Base-by-base conservation (phyloP, 2,113 vertebrate species). In the Odocoileus hemionus region DNA sequence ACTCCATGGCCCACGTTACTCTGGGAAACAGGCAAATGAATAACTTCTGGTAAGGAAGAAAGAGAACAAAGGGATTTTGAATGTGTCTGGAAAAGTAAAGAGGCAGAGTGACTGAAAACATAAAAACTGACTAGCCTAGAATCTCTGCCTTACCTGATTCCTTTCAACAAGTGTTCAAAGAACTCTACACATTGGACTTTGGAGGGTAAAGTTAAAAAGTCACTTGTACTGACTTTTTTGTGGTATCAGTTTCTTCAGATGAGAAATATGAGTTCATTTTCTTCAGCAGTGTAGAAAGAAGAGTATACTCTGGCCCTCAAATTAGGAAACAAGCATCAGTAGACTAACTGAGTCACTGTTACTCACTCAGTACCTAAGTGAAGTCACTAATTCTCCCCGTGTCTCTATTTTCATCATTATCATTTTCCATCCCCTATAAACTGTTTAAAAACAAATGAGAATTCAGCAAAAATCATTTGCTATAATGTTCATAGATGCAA, bases 1-100 rank as follows among this genome's bases (percentile, higher is more conserved):
- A 55, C n/a, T 96, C 76, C 97, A 95, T 98, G 93, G 45, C 57
- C 90, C 90, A 94, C 96, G 67, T 95, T 76, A 89, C 26, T 84
- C 86, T 95, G 88, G 86, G 60, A 96, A 97, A 83, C 91, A 79
- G 23, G 55, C 43, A 78, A 94, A 86, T 94, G 36, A 87, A 97
- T 82, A 96, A 47, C 52, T 97, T 67, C n/a, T 85, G 94, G 6
- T 39, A 33, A 91, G 57, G 33, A 96, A 93, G 17, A 95, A 92
- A 98, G 67, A 95, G 9, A 97, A 92, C 33, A 94, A 94, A 89
- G 2, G 14, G 43, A 6, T 16, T 61, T 94, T 95, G 23, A 19
- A 78, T 60, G 7, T 70, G 13, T 95, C 83, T 96, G 39, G 36
- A 90, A 97, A 95, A 91, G 28, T 87, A 36, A 91, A 94, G 43